Evolutionary conservation across 2,797 vertebrate species (phyloP).

Genomic region (Limosa lapponica): DNA sequence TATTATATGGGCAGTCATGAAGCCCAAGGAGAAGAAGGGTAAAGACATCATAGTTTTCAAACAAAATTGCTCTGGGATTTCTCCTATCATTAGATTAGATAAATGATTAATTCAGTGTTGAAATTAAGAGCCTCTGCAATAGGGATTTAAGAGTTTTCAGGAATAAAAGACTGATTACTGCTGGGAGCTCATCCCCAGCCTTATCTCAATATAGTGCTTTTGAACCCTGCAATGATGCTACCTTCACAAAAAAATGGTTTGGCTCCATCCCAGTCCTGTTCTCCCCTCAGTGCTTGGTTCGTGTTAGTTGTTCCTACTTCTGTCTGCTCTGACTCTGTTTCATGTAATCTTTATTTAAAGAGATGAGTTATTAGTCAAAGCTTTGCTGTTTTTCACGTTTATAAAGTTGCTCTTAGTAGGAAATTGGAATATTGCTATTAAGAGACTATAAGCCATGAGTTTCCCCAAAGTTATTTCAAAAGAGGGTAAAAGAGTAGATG

Average conservation of each 20-base stretch:
- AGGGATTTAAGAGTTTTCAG: slow-evolving; percentile 11
- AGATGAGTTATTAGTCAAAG: background rate
- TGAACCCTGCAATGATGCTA: background rate
- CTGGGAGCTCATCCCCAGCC: background rate
- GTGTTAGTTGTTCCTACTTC: background rate
- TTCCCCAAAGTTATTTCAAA: background rate
- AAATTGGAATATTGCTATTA: background rate
- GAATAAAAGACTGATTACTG: background rate
- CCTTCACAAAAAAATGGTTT: background rate
- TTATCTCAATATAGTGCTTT: background rate
- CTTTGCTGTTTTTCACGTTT: background rate
- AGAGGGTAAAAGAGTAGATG: background rate
- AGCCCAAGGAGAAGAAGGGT: background rate
- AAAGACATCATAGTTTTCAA: background rate
- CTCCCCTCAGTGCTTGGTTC: background rate
- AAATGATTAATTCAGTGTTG: slow-evolving; percentile 44
- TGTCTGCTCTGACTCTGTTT: background rate
- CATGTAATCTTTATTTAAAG: background rate
- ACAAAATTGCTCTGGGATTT: slow-evolving; percentile 36
- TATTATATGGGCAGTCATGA: background rate
- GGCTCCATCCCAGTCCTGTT: background rate
- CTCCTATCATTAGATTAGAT: slow-evolving; percentile 15
- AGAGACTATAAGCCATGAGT: background rate
- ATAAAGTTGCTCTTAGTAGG: background rate
- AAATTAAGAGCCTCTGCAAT: slow-evolving; percentile 22